A percentile compares a stretch with the other conserved stretches of the same genome.
Evolutionary conservation across 2,888 invertebrate species (phyloP).

Genomic region (Catocala nupta): DNA sequence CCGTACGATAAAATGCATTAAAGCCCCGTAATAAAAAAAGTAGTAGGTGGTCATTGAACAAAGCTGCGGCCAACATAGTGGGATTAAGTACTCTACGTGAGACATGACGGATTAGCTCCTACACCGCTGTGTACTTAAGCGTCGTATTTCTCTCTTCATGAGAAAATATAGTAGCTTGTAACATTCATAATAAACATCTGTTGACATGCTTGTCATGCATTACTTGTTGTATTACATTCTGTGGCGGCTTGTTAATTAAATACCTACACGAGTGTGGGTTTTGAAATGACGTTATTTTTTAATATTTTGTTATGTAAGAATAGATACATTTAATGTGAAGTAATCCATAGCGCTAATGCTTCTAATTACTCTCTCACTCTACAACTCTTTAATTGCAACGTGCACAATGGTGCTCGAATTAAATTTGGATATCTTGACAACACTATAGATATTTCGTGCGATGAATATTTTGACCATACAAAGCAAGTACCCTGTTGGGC

Average conservation of each 20-base stretch:
- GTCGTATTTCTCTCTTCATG: slow-evolving; percentile 13
- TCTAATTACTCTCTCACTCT: too few relatives aligned
- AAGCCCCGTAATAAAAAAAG: slow-evolving; percentile 30
- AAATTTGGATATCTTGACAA: too few relatives aligned
- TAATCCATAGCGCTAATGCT: too few relatives aligned
- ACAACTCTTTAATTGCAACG: too few relatives aligned
- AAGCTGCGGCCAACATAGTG: slow-evolving; percentile 53
- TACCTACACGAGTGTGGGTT: neutral
- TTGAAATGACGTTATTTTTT: too few relatives aligned
- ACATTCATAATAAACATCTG: slow-evolving; percentile 3
- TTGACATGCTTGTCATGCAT: neutral
- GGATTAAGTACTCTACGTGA: slow-evolving; percentile 58
- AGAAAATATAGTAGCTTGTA: slow-evolving; percentile 1
- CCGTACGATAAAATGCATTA: slow-evolving; percentile 8
- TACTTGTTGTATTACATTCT: neutral
- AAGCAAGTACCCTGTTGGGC: too few relatives aligned
- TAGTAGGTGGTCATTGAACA: slow-evolving; percentile 48
- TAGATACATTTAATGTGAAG: too few relatives aligned
- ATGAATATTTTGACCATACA: too few relatives aligned
- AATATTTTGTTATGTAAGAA: too few relatives aligned
- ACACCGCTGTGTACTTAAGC: slow-evolving; percentile 49
- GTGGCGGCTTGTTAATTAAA: neutral
- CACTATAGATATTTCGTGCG: too few relatives aligned
- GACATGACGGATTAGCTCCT: slow-evolving; percentile 62
- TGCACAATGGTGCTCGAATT: too few relatives aligned